phyloP scores from a whole-genome alignment of 2,797 vertebrate genomes.

The Micromesistius poutassou region DNA sequence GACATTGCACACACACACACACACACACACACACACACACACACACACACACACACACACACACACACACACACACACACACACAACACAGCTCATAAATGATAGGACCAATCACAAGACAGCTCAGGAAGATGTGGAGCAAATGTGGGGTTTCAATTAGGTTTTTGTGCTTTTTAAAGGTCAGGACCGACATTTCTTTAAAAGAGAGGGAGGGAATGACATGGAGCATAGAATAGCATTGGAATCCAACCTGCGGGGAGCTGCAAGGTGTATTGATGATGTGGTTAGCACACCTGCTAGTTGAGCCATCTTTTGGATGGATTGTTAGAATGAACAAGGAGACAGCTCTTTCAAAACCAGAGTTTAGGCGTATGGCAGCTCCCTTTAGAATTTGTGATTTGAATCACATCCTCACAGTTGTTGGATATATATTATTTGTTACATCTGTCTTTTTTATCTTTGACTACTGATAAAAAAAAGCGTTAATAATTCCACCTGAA shows the following conservation, averaged over 20 bases:
- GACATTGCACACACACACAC: conserved; percentile 28
- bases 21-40: background rate
- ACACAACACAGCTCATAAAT: too few species aligned
- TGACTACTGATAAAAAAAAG: background rate
- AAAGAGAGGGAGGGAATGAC: background rate
- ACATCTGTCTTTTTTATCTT: background rate
- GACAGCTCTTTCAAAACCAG: too few species aligned
- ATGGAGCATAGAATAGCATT: background rate
- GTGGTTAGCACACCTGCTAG: background rate
- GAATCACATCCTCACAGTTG: background rate
- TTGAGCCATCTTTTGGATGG: background rate
- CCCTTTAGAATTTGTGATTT: background rate
- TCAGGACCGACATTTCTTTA: background rate
- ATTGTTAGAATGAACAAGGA: background rate
- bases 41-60: background rate
- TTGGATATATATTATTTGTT: background rate
- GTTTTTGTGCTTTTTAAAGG: background rate
- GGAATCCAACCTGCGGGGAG: background rate
- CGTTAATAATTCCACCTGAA: background rate
- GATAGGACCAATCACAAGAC: background rate
- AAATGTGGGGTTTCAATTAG: background rate
- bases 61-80: conserved; percentile 2
- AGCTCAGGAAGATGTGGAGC: background rate
- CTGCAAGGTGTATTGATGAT: background rate
- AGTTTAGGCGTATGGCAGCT: background rate